Base-by-base conservation (phyloP, 2,797 vertebrate species). In the Cyprinodon diabolis region DNA sequence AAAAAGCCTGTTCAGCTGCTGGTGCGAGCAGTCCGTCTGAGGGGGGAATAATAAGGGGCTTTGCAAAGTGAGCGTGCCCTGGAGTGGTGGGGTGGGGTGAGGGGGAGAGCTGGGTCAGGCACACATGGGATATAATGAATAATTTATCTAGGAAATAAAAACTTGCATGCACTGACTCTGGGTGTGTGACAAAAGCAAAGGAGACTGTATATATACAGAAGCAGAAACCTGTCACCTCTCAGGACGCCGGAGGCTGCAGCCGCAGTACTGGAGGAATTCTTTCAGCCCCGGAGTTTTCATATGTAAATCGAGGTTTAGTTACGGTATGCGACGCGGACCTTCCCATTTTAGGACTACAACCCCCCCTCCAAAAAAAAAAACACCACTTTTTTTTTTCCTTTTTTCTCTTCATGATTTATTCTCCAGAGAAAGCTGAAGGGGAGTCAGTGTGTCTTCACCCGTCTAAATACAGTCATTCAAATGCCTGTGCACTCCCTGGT, bases 271-370 rank as follows among this genome's bases (percentile, higher is more conserved):
- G 90, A 84, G 81, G 91, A 93, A 93, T 93, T 93, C 94, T 95
- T 95, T 94, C 90, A 93, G 91, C 67, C 85, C 1, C 55, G 81
- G 80, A 93, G 93, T 95, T 94, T 96, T 95, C 95, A 95, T 93
- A 95, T 96, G 95, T 94, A 93, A 95, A 96, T 96, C 69, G 81
- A 74, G 93, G 91, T 95, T 96, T 96, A 95, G 95, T 94, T 95
- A 94, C 94, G 95, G 93, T 95, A 94, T 93, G 94, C 93, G 84
- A 93, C 93, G 93, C 93, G 92, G 94, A 94, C 93, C 92, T 94
- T 94, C 91, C 93, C 93, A 90, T 93, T 95, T 94, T 92, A 89
- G 91, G 90, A 94, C 93, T 93, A 93, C 92, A 48, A 35, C 25
- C 23, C 30, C 21, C 15, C 37, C 58, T 35, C 3, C 30, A 25